These are phyloP conservation scores for Tetramorium parvispinum DNA, from an alignment of 1,140 invertebrate genomes.

Conservation along the genomic window DNA sequence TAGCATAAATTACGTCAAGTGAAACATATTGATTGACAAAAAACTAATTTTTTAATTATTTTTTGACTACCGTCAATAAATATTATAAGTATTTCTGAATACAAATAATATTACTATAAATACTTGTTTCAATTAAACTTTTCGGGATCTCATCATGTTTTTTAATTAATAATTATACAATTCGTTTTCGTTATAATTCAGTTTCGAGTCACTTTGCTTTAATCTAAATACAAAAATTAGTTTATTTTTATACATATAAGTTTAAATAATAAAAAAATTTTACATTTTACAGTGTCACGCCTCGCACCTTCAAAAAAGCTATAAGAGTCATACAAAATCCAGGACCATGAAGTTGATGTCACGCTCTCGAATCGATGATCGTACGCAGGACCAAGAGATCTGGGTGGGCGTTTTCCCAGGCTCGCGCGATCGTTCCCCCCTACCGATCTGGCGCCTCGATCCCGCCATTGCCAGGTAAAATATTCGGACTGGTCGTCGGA, in stretches of 20 bases:
- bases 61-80: background rate
- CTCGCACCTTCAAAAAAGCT: background rate
- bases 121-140: background rate
- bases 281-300: background rate
- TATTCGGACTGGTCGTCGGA: conserved; percentile 68
- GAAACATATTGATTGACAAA: background rate
- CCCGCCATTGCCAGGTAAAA: conserved; percentile 58
- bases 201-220: background rate
- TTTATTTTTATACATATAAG: background rate
- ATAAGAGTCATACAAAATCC: background rate
- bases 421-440: conserved; percentile 58
- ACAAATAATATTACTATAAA: too few species aligned
- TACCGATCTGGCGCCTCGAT: conserved; percentile 63
- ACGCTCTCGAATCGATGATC: conserved; percentile 52
- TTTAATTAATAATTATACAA: background rate
- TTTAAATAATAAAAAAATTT: background rate
- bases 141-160: background rate
- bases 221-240: background rate
- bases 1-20: background rate
- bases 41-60: background rate
- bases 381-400: conserved; percentile 50
- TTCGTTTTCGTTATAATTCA: background rate
- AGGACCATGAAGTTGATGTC: conserved; percentile 32
- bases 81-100: background rate
- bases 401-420: conserved; percentile 74